These are phyloP conservation scores for Platysteira castanea DNA, from an alignment of 2,113 vertebrate genomes.

Conservation along the genomic window DNA sequence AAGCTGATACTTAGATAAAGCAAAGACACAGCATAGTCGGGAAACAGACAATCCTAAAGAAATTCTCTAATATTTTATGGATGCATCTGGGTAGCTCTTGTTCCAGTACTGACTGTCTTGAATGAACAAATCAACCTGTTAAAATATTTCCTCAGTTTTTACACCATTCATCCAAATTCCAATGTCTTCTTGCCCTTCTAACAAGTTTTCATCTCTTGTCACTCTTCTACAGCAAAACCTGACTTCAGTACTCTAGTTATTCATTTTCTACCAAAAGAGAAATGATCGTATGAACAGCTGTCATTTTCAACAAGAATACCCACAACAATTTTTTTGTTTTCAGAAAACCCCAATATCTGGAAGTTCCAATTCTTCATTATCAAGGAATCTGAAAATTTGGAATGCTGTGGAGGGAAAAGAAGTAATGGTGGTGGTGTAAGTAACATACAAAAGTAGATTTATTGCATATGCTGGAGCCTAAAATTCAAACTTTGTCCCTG, in stretches of 20 bases:
- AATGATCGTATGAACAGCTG: background rate
- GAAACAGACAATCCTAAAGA: background rate
- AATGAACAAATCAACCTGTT: background rate
- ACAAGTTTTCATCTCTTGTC: background rate
- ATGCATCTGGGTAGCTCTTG: background rate
- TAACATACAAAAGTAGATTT: background rate
- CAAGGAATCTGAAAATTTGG: background rate
- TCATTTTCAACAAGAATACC: background rate
- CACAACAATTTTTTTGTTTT: background rate
- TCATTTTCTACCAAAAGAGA: background rate
- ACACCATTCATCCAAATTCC: background rate
- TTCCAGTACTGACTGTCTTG: background rate
- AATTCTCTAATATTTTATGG: background rate
- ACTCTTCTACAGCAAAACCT: background rate
- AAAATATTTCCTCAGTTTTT: background rate
- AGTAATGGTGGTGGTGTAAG: background rate
- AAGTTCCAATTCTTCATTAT: background rate
- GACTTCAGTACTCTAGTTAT: background rate
- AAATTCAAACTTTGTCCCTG: background rate
- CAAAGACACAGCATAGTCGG: background rate
- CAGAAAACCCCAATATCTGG: background rate
- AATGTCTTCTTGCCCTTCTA: background rate
- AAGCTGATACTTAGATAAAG: background rate
- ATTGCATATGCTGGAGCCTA: background rate
- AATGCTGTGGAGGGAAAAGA: background rate